Percentiles rank a stretch among this genome's conserved stretches.
Conservation (phyloP, 2,888 invertebrate genomes). For the Hypsopygia costalis region DNA sequence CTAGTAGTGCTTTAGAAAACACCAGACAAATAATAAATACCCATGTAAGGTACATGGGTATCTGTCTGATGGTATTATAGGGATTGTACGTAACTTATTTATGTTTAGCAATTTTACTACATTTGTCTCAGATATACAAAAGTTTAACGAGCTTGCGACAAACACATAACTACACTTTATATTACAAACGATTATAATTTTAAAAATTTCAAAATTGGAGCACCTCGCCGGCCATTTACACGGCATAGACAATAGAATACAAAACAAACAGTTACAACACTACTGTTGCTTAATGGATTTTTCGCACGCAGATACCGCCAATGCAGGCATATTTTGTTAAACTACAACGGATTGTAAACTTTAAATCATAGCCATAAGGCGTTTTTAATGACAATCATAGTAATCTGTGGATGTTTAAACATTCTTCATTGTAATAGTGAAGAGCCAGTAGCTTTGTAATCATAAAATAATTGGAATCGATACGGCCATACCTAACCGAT, state of each 20-base stretch:
- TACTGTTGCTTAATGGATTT: conserved; percentile 47
- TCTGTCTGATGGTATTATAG: too few species aligned
- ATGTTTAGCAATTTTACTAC: too few species aligned
- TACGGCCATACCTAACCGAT: conserved; percentile 16
- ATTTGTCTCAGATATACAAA: too few species aligned
- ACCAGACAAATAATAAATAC: too few species aligned
- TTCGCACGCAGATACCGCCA: conserved; percentile 57
- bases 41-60: too few species aligned
- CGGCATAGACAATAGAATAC: conserved; percentile 42
- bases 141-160: too few species aligned
- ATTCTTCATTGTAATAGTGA: conserved; percentile 31
- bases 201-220: conserved; percentile 52
- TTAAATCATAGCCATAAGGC: conserved; percentile 19
- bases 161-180: too few species aligned
- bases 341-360: conserved; percentile 26
- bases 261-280: conserved; percentile 56
- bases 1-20: too few species aligned
- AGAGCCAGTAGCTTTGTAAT: conserved; percentile 24
- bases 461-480: conserved; percentile 21
- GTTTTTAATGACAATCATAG: conserved; percentile 12
- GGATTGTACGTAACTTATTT: too few species aligned
- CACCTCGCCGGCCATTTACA: conserved; percentile 23
- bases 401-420: conserved; percentile 18
- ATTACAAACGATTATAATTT: conserved; percentile 16
- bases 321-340: conserved; percentile 32